Evolutionary conservation across 1,140 invertebrate species (phyloP), one percentile per base, ranked within the genome.

Genomic region (Diplogasteroides magnus): DNA sequence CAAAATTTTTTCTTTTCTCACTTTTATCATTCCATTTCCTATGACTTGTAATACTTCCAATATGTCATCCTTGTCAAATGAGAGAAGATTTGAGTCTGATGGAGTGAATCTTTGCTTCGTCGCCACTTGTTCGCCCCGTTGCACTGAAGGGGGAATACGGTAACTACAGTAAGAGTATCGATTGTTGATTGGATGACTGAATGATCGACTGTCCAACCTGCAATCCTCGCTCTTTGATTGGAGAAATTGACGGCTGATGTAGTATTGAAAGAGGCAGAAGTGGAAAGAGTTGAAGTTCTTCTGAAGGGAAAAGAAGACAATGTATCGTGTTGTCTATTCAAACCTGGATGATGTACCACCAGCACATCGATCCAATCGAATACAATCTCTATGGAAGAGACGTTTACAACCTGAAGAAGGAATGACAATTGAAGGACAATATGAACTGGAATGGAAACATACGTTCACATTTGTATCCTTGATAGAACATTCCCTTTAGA

Each of bases 381-480:
- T 6, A 48, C 37, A 48, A 6, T 48, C 37, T 19, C 37, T 6
- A 48, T 48, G 37, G 37, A 48, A 48, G 37, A 48, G 6, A 19
- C 37, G 37, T 19, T 48, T 6, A 19, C 37, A 48, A 48, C 37
- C 37, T 48, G 37, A 60, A 60, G 23, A 60, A 19, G 31, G 28
- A 63, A n/a, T n/a, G n/a, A n/a, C n/a, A n/a, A n/a, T n/a, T n/a
- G n/a, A n/a, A n/a, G n/a, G 37, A 6, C 37, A 48, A 48, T 48
- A 6, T 11, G 37, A 48, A 11, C 6, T 11, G 19, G 37, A 6
- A 26, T 25, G 1, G 27, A 37, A 11, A 59, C 68, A 55, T 66
- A 74, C 73, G 19, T 64, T 71, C 68, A 29, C 74, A 76, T n/a
- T 68, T 63, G 66, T 76, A 76, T 73, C 74, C 74, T 25, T 76